Evolutionary conservation across 2,888 invertebrate genomes (phyloP), one percentile per base, ranked within the genome.

Genomic region (Plebejus melissa): DNA sequence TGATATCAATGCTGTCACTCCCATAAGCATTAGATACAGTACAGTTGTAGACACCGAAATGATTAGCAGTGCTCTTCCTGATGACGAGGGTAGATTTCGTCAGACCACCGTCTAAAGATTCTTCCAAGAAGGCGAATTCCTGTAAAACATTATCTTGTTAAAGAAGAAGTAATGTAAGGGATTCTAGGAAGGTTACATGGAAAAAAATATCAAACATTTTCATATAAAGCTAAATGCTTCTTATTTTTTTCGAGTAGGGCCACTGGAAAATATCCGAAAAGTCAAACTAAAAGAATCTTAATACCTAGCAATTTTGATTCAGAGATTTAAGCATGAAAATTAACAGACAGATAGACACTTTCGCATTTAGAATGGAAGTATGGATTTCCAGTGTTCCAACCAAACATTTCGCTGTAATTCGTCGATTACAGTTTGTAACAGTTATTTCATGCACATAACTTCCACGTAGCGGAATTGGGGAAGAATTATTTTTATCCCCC

Each of bases 21-120:
- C 99, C 99, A 84, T 97, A 98, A 41, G 96, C 95, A 88, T 99
- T 99, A 75, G 96, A 95, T n/a, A 98, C 98, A 74, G 98, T 97
- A 87, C 99, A 99, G 90, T 99, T 99, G 92, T 98, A 99, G 78
- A 95, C 94, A 41, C 98, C 98, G 87, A 98, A 99, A 88, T 99
- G 98, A 80, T 95, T 95, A 58, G 96, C 94, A 82, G 96, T 95
- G 75, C 98, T 97, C 83, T 97, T 96, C 74, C 96, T 94, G 79
- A 99, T 97, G 78, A 98, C 96, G 75, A 99, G 93, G 16, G 97
- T 97, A 74, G 98, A 98, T 85, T 97, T 96, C 0, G 88, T 92
- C 80, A 98, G 95, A 16, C 97, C 96, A 83, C 97, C 97, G 0
- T 96, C 94, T 76, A 96, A 86, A 1, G 95, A 94, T 83, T 97